These are phyloP conservation scores for Varanus salvator DNA, from an alignment of 2,113 vertebrate species.

Conservation along the genomic window DNA sequence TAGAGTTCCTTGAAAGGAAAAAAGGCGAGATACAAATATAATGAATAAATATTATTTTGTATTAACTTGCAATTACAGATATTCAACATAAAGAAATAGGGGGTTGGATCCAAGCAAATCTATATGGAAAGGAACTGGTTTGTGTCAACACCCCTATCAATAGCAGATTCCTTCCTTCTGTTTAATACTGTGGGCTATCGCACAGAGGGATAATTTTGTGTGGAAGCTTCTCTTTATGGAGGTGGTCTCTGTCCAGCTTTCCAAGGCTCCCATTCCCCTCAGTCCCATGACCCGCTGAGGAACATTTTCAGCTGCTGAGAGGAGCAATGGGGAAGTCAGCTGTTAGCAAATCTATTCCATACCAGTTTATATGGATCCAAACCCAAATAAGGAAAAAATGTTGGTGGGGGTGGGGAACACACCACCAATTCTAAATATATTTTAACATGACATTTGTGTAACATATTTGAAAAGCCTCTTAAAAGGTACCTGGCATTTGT, in stretches of 20 bases:
- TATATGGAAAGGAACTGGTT: background rate
- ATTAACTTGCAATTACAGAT: background rate
- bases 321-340: background rate
- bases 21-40: too few species aligned
- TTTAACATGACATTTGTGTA: background rate
- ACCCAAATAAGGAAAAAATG: background rate
- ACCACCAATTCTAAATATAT: background rate
- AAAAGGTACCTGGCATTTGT: background rate
- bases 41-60: background rate
- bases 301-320: background rate
- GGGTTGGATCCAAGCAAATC: background rate
- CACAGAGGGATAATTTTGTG: background rate
- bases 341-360: background rate
- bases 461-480: background rate
- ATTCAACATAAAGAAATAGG: background rate
- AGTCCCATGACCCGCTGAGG: background rate
- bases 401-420: background rate
- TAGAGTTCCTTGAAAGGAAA: too few species aligned
- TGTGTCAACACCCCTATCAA: too few species aligned
- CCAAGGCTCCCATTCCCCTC: background rate
- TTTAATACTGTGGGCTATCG: too few species aligned
- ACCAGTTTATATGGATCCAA: background rate
- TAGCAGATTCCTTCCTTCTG: too few species aligned
- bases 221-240: too few species aligned
- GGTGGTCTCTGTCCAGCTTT: background rate